Evolutionary conservation across 2,888 invertebrate species (phyloP).

Genomic region (Trissolcus brochymenae): DNA sequence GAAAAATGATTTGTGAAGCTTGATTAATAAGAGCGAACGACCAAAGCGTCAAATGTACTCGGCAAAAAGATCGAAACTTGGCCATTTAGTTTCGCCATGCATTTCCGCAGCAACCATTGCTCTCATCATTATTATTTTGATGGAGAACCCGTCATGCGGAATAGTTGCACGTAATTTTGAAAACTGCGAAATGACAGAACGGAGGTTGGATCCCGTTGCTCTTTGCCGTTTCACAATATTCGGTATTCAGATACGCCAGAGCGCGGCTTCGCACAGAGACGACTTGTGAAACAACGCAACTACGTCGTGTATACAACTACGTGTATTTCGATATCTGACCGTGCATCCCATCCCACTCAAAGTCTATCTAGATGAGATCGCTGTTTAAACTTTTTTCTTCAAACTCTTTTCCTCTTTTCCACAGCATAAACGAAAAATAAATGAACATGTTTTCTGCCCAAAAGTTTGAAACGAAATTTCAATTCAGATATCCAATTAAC

Average conservation of each 20-base stretch:
- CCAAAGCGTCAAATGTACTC: too few relatives aligned
- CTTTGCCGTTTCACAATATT: conserved; percentile 10
- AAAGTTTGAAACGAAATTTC: neutral
- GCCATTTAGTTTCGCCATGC: conserved; percentile 29
- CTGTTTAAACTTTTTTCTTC: conserved; percentile 25
- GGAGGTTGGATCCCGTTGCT: conserved; percentile 16
- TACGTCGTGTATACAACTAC: conserved; percentile 14
- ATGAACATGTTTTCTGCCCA: neutral
- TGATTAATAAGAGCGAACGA: too few relatives aligned
- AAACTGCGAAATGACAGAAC: conserved; percentile 5
- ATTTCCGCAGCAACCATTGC: conserved; percentile 13
- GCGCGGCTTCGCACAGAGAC: conserved; percentile 1
- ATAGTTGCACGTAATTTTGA: conserved; percentile 25
- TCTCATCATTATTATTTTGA: conserved; percentile 15
- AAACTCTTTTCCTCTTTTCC: neutral
- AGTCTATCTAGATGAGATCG: conserved; percentile 19
- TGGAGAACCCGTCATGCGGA: conserved; percentile 12
- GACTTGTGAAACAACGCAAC: conserved; percentile 17
- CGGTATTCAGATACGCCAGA: conserved; percentile 12
- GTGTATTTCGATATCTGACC: conserved; percentile 20
- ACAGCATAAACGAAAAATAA: neutral
- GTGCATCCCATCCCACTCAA: conserved; percentile 16
- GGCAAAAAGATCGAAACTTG: neutral
- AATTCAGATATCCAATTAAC: too few relatives aligned
- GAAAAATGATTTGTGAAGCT: too few relatives aligned